Evolutionary conservation across 2,797 vertebrate genomes (phyloP).

Genomic region (Sebastes diploproa): DNA sequence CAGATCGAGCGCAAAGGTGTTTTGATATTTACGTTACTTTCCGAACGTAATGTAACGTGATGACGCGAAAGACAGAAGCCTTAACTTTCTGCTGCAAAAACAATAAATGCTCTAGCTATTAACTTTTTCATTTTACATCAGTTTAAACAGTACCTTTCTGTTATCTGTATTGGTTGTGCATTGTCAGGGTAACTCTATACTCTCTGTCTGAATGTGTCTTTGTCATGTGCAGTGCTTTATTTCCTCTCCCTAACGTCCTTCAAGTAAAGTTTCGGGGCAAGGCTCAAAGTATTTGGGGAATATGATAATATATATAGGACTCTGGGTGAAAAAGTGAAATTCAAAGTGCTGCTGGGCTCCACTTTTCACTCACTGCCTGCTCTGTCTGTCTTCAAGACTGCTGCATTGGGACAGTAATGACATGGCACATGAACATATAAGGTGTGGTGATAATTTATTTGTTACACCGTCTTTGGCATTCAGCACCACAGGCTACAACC

Average conservation of each 20-base stretch:
- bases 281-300: not conserved
- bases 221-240: not conserved
- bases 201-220: not conserved
- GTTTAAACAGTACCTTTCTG: not conserved
- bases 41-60: slow-evolving; percentile 79
- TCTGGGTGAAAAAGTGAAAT: not conserved
- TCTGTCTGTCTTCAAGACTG: not conserved
- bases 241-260: not conserved
- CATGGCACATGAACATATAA: not conserved
- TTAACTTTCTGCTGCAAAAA: not conserved
- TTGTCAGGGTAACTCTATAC: not conserved
- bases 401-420: not conserved
- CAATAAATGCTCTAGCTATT: not conserved
- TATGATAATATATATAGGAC: not conserved
- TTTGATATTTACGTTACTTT: too few species aligned
- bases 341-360: not conserved
- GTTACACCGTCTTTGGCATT: not conserved
- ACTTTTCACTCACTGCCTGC: not conserved
- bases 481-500: not conserved
- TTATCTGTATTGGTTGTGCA: not conserved
- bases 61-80: slow-evolving; percentile 47
- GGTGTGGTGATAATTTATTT: not conserved
- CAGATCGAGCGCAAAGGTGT: too few species aligned
- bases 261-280: not conserved
- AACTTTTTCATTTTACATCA: too few species aligned